Base-by-base conservation (phyloP, 2,797 vertebrate species). In the Adrianichthys oophorus region DNA sequence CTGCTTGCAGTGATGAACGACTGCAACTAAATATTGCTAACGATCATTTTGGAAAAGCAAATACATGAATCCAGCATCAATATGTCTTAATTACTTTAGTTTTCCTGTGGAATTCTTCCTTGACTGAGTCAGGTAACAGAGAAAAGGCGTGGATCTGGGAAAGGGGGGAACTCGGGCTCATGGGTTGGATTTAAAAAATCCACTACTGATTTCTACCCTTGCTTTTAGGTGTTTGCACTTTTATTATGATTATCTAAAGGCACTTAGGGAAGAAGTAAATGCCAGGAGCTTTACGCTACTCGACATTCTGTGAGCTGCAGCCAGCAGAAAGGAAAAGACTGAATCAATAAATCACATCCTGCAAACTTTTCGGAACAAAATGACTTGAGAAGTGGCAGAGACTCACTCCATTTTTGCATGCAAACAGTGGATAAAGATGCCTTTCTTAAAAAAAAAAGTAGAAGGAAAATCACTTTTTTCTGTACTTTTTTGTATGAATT, bases 61-160 rank as follows among this genome's bases (percentile, higher is more conserved):
- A 89, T 88, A 88, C 81, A 91, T 90, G 78, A 82, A 83, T 89
- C 83, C 87, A 87, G 77, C 86, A 76, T 80, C 86, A 69, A 85
- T 87, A 84, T 90, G 87, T 90, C 89, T 90, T 90, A 90, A 92
- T 90, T 85, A 87, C 69, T 3, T 56, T 64, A 17, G 71, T 87
- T 90, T 90, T 92, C 90, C 90, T 90, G 85, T 84, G 85, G 84
- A 90, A 89, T 86, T 83, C 85, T 88, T 84, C 80, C 80, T 80
- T 87, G 88, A 88, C 83, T 15, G 81, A 42, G 74, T 84, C 86
- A 86, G 70, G 56, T 65, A 24, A 65, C 53, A 54, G 62, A 74
- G 53, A 68, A 62, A 70, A 51, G 59, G 46, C 64, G 58, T 68
- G 68, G 65, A 57, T 76, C 64, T 72, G 69, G 70, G 78, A 80